A percentile compares a stretch with the other conserved stretches of the same genome.
Evolutionary conservation across 2,797 vertebrate genomes (phyloP).

Genomic region (Parotocinclus haroldoi): DNA sequence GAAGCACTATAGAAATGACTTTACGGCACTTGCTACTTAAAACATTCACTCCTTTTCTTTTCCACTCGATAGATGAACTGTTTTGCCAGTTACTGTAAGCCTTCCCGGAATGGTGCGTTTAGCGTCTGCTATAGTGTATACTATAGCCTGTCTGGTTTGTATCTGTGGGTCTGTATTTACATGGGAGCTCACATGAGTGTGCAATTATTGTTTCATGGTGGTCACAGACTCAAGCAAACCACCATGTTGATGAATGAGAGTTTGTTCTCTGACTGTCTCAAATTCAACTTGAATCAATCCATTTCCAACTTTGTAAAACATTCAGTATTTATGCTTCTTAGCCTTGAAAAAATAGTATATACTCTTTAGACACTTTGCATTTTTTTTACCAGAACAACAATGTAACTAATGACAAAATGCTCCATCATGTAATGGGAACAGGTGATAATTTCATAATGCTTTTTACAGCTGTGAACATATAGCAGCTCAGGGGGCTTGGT

Average conservation of each 20-base stretch:
- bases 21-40: too few species aligned
- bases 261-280: slow-evolving; percentile 30
- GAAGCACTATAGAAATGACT: too few species aligned
- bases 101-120: neutral
- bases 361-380: slow-evolving; percentile 6
- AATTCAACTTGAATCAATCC: neutral
- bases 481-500: too few species aligned
- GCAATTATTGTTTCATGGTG: slow-evolving; percentile 29
- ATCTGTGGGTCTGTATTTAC: slow-evolving; percentile 3
- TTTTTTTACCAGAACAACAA: too few species aligned
- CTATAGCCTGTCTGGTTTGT: slow-evolving; percentile 5
- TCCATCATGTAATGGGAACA: too few species aligned
- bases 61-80: neutral
- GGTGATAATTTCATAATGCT: too few species aligned
- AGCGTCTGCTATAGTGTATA: slow-evolving; percentile 16
- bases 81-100: neutral
- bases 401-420: too few species aligned
- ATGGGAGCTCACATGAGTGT: neutral
- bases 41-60: neutral
- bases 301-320: neutral
- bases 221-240: slow-evolving; percentile 32
- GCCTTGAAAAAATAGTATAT: slow-evolving; percentile 24
- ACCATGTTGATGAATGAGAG: slow-evolving; percentile 29
- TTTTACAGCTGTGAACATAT: too few species aligned
- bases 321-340: neutral